Percentiles rank a stretch among this genome's conserved stretches.
Conservation (phyloP, 1,140 invertebrate species). For the Brachionus calyciflorus region DNA sequence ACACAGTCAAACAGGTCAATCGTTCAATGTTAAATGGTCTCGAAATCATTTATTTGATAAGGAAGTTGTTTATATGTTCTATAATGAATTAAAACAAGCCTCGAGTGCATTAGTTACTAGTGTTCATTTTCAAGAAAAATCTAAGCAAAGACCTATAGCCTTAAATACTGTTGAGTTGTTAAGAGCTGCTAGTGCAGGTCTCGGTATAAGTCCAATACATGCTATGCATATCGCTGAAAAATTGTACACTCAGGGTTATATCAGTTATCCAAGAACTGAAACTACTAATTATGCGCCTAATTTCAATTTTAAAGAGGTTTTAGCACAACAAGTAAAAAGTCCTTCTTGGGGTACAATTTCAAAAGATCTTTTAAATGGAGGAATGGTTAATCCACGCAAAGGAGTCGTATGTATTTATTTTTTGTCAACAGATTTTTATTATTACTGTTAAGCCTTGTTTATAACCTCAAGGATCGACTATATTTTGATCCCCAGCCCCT, state of each 20-base stretch:
- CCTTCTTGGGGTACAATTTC: constrained; percentile 49
- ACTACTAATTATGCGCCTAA: constrained; percentile 93
- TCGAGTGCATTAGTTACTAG: background rate
- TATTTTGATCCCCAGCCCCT: no score
- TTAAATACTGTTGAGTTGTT: constrained; percentile 96
- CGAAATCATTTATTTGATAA: constrained; percentile 87
- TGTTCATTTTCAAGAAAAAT: constrained; percentile 67
- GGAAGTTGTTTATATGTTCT: constrained; percentile 85
- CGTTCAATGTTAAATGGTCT: constrained; percentile 78
- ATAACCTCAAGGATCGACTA: no score
- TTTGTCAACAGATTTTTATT: no score
- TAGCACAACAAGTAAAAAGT: constrained; percentile 48
- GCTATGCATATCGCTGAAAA: constrained; percentile 91
- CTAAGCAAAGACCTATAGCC: constrained; percentile 79
- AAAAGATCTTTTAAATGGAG: constrained; percentile 47
- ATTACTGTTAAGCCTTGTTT: no score
- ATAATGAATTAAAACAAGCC: constrained; percentile 72
- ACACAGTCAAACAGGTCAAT: constrained; percentile 58
- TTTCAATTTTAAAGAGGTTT: constrained; percentile 48
- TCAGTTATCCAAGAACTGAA: constrained; percentile 62
- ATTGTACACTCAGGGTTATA: constrained; percentile 65
- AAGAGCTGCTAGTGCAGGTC: constrained; percentile 82
- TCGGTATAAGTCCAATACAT: constrained; percentile 89
- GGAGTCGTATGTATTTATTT: constrained; percentile 22
- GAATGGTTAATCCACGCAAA: constrained; percentile 14